These are phyloP conservation scores for Setipinna tenuifilis DNA, from an alignment of 2,797 vertebrate genomes.

Conservation along the genomic window DNA sequence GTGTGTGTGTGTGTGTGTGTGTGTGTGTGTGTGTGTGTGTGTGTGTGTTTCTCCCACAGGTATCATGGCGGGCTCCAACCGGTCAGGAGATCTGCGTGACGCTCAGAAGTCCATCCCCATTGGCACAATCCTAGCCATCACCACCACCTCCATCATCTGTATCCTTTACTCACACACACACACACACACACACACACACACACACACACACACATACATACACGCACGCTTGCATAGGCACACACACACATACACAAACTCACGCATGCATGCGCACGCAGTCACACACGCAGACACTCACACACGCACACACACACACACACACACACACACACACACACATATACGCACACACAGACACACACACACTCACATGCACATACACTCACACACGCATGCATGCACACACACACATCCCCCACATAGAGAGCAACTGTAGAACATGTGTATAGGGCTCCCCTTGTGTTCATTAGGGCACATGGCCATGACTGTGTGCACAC, in stretches of 20 bases:
- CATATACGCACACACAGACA: not conserved
- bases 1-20: constrained; percentile 12
- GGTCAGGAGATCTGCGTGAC: constrained; percentile 93
- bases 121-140: constrained; percentile 95
- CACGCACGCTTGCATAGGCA: not conserved
- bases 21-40: constrained; percentile 19
- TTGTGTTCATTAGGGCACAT: not conserved
- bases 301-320: not conserved
- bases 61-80: constrained; percentile 98
- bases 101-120: constrained; percentile 97
- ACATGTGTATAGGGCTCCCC: not conserved
- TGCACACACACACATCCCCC: not conserved
- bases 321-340: not conserved
- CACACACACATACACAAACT: constrained; percentile 1
- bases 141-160: constrained; percentile 95
- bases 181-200: not conserved
- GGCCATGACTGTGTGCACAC: too few relatives aligned
- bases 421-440: not conserved
- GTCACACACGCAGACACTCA: not conserved
- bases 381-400: not conserved
- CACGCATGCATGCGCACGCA: not conserved
- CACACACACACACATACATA: not conserved
- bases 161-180: constrained; percentile 76
- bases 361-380: not conserved
- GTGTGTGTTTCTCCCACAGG: constrained; percentile 70